Base-by-base conservation (phyloP, 2,888 invertebrate genomes). In the Leptopilina drosophilae region DNA sequence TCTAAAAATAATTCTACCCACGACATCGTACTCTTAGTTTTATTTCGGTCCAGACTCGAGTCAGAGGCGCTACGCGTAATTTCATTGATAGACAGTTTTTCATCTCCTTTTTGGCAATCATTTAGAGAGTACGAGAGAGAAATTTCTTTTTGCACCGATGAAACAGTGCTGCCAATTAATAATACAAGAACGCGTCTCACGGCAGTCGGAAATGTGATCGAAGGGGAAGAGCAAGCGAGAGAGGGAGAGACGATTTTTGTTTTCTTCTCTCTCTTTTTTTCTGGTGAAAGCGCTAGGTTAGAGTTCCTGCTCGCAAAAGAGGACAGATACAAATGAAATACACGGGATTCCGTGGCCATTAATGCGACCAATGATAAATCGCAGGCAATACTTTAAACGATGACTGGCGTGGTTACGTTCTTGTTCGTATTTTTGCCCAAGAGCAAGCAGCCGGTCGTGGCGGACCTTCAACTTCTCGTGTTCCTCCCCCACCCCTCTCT, bases 241-340 rank as follows among this genome's bases (percentile, higher is more conserved):
- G 33, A 49, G 33, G 3, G 33, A 33, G 33, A 33, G 33, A 33
- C 2, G 33, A 33, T 33, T 33, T 33, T 33, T 33, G 33, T 49
- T 49, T 49, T 49, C 12, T 59, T 59, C 83, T 87, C 83, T 85
- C 84, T 87, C 87, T 49, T 49, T 59, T 59, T 83, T 87, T 84
- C 85, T 85, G 87, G 87, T 84, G 84, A 33, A 73, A 53, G 83
- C 84, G 81, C 82, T 80, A 84, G 86, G 86, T 87, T 87, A 85
- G 87, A 83, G 78, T 79, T 80, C 81, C 83, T 78, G 82, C 80
- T 82, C 81, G 81, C 82, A 80, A 84, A 83, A 84, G 84, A 85
- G 87, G 88, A 89, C 89, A 88, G 89, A 87, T 89, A 89, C 89
- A 89, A 90, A 90, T 90, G 89, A 87, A 89, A 88, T 89, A 89